Evolutionary conservation across 2,888 invertebrate species (phyloP).

Genomic region (Pachliopta kotzebuea): DNA sequence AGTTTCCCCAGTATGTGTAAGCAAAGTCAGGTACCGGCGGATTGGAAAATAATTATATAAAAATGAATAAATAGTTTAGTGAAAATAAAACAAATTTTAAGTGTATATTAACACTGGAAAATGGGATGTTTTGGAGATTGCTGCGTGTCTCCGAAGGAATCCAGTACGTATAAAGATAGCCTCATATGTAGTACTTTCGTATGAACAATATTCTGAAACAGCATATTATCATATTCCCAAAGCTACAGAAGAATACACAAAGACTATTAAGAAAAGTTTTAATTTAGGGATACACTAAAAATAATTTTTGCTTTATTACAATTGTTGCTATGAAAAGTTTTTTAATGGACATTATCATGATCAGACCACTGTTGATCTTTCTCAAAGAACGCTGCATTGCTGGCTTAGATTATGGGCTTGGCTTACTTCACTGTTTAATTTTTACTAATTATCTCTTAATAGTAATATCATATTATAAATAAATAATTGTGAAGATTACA

Average conservation of each 20-base stretch:
- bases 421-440: too few species aligned
- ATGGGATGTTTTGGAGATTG: slow-evolving; percentile 66
- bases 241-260: background rate
- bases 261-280: background rate
- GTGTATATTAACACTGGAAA: slow-evolving; percentile 23
- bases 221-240: background rate
- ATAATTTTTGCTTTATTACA: too few species aligned
- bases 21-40: background rate
- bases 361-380: too few species aligned
- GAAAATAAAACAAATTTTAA: slow-evolving; percentile 6
- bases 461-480: too few species aligned
- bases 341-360: too few species aligned
- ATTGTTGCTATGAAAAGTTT: too few species aligned
- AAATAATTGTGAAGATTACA: too few species aligned
- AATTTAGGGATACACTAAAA: too few species aligned
- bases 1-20: slow-evolving; percentile 24
- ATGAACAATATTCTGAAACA: background rate
- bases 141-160: slow-evolving; percentile 59
- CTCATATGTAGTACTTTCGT: background rate
- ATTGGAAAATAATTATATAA: background rate
- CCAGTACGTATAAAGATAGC: slow-evolving; percentile 53
- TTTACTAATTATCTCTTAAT: too few species aligned
- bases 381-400: too few species aligned
- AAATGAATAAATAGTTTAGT: slow-evolving; percentile 8
- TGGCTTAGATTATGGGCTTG: too few species aligned